phyloP scores from a whole-genome alignment of 2,888 invertebrate genomes.

The Monoplex corrugatus region DNA sequence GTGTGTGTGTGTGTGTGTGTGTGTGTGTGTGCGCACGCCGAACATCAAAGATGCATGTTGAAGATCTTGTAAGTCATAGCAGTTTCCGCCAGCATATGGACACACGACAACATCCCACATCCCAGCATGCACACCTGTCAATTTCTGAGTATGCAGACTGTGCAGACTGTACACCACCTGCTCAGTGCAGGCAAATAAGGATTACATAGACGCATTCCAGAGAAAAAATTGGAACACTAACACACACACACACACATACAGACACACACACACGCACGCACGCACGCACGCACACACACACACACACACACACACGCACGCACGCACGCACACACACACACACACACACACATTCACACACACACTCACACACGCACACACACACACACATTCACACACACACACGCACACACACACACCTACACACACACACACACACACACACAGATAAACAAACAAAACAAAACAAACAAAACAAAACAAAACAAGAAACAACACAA shows the following conservation, averaged over 20 bases:
- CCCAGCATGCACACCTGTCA: too few species aligned
- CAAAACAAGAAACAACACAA: background rate
- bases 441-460: background rate
- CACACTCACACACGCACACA: background rate
- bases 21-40: too few species aligned
- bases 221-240: too few species aligned
- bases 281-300: conserved; percentile 4
- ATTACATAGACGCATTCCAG: too few species aligned
- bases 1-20: too few species aligned
- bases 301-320: conserved; percentile 22
- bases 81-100: too few species aligned
- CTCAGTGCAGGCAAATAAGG: too few species aligned
- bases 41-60: too few species aligned
- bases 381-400: background rate
- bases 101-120: too few species aligned
- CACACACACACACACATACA: background rate
- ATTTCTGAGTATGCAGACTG: too few species aligned
- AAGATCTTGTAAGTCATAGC: too few species aligned
- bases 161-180: too few species aligned
- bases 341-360: background rate
- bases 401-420: background rate
- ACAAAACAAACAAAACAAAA: background rate
- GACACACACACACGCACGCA: background rate
- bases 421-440: background rate
- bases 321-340: conserved; percentile 13